Conservation (phyloP, 2,113 vertebrate species). For the Sinocyclocheilus grahami region DNA sequence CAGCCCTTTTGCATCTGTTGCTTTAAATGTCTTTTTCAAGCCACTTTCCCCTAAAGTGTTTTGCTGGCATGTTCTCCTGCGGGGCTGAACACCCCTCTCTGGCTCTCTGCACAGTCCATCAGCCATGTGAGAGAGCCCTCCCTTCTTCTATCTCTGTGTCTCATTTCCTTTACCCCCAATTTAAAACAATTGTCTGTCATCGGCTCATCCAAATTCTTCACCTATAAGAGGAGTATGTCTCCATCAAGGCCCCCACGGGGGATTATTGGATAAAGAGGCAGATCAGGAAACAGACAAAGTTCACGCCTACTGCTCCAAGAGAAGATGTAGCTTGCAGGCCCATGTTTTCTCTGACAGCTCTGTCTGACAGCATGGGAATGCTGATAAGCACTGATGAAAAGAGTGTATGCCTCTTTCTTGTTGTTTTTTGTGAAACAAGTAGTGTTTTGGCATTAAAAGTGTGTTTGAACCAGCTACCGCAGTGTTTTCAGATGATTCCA, state of each 20-base stretch:
- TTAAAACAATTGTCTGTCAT: conserved; percentile 40
- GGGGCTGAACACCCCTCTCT: neutral
- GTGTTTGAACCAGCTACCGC: neutral
- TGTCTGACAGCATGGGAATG: neutral
- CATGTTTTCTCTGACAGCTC: neutral
- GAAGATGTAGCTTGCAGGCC: neutral
- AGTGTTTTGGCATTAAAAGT: neutral
- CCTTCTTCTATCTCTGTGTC: neutral
- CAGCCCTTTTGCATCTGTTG: conserved; percentile 9
- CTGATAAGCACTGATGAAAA: neutral
- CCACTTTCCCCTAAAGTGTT: conserved; percentile 25
- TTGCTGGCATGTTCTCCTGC: neutral
- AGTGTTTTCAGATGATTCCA: neutral
- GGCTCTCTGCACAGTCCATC: neutral
- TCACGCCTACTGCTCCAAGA: neutral
- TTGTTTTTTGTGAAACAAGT: neutral
- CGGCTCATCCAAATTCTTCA: conserved; percentile 22
- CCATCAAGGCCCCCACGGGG: conserved; percentile 5
- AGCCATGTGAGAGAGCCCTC: conserved; percentile 5
- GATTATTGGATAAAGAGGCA: conserved; percentile 42
- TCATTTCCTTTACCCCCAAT: conserved; percentile 25
- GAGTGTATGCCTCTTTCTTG: neutral
- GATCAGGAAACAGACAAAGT: conserved; percentile 36
- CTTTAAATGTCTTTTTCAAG: conserved; percentile 42
- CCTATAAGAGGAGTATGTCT: conserved; percentile 25